Percentiles rank a stretch among this genome's conserved stretches.
phyloP scores from a whole-genome alignment of 2,888 invertebrate genomes.

The Mimas tiliae region DNA sequence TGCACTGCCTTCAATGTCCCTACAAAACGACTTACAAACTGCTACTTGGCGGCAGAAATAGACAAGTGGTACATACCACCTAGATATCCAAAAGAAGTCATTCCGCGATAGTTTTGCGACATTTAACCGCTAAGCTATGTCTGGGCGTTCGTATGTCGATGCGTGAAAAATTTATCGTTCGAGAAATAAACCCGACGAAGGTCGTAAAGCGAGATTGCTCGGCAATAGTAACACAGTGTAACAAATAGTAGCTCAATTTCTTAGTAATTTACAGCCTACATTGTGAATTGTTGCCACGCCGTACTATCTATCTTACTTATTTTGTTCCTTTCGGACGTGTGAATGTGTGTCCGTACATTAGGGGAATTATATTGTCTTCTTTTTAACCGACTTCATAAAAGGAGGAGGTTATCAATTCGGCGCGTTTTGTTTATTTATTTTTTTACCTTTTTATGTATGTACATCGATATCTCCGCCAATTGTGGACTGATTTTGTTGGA shows the following conservation, averaged over 20 bases:
- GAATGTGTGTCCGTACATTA: background rate
- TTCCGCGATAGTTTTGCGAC: constrained; percentile 1
- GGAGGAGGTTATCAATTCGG: too few species aligned
- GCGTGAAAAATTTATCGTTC: constrained; percentile 30
- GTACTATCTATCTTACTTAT: constrained; percentile 8
- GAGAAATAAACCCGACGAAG: constrained; percentile 27
- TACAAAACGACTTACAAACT: too few species aligned
- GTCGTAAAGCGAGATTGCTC: constrained; percentile 32
- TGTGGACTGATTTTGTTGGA: too few species aligned
- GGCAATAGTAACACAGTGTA: constrained; percentile 21
- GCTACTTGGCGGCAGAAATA: too few species aligned
- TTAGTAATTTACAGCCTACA: constrained; percentile 14
- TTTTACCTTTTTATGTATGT: too few species aligned
- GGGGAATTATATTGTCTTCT: background rate
- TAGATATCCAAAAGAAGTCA: background rate
- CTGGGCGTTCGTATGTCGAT: constrained; percentile 24
- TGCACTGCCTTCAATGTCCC: too few species aligned
- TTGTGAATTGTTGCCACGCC: background rate
- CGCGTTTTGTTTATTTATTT: too few species aligned
- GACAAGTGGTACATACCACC: too few species aligned
- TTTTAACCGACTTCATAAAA: too few species aligned
- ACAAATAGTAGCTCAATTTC: constrained; percentile 24
- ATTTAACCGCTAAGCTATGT: constrained; percentile 9
- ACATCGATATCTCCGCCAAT: too few species aligned
- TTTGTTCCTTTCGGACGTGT: background rate